Evolutionary conservation across 2,888 invertebrate genomes (phyloP), one percentile per base, ranked within the genome.

Genomic region (Eristalinus sepulchralis): DNA sequence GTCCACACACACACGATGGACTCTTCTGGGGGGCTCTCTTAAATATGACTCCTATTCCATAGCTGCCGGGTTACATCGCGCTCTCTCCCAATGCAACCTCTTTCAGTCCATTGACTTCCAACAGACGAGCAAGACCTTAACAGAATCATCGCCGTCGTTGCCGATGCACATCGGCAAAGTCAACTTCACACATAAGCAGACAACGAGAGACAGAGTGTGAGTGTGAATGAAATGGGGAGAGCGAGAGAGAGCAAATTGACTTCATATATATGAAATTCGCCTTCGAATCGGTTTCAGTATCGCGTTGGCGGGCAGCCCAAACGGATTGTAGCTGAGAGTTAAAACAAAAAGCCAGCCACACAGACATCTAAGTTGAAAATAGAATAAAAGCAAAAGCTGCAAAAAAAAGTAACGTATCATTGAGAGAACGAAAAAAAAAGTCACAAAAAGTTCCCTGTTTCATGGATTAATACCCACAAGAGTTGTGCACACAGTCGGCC

Each of bases 251-350:
- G 66, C 10, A 22, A 68, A 68, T 67, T 17, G 24, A 57, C 67
- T 68, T 70, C 78, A 83, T 86, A 83, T 86, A 86, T 75, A 73
- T 31, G 39, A 79, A 83, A 79, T 71, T 71, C 75, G 47, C 75
- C 66, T 79, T 71, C 27, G 55, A 39, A 83, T 83, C 78, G 78
- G 70, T 83, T 86, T 86, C 75, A 86, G 86, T 86, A 86, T 83
- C 83, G 86, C 86, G 86, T 86, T 86, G 86, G 86, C 86, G 86
- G 86, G 86, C 78, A 86, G 78, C 83, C 78, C 70, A 83, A 86
- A 83, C 83, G 79, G 83, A 75, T 82, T 73, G 82, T 67, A 63
- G 63, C 47, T 70, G 59, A 72, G 67, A 77, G 77, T 77, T 75
- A 47, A n/a, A 47, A 6, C 6, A 47, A 17, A 47, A 27, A 11